Evolutionary conservation across 2,113 vertebrate species (phyloP).

Genomic region (Candoia aspera): DNA sequence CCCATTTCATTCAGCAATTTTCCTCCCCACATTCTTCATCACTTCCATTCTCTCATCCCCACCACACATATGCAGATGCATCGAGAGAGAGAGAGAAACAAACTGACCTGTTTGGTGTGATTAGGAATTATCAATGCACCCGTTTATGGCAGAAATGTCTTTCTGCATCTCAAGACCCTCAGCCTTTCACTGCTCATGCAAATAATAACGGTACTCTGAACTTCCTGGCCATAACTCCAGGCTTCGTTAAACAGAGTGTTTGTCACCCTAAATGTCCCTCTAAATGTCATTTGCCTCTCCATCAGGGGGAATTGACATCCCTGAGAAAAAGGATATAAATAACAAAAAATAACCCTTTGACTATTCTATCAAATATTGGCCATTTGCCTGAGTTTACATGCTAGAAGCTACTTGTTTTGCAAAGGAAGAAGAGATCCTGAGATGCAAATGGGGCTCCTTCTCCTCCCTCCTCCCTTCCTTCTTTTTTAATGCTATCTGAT

Average conservation of each 20-base stretch:
- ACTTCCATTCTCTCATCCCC: constrained; percentile 31
- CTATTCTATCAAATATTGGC: background rate
- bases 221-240: constrained; percentile 78
- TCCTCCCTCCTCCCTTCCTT: background rate
- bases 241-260: constrained; percentile 82
- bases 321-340: constrained; percentile 64
- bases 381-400: background rate
- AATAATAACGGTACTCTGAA: constrained; percentile 82
- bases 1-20: constrained; percentile 73
- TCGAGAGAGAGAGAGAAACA: constrained; percentile 28
- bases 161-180: constrained; percentile 74
- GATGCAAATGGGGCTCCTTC: background rate
- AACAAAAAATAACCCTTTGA: constrained; percentile 48
- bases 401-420: background rate
- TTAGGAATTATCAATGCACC: constrained; percentile 82
- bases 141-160: constrained; percentile 74
- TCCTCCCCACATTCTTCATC: constrained; percentile 44
- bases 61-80: background rate
- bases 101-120: constrained; percentile 76
- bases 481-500: background rate
- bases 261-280: constrained; percentile 80
- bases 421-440: background rate
- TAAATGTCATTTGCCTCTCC: constrained; percentile 63
- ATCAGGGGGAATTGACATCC: constrained; percentile 56
- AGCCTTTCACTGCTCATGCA: constrained; percentile 78